These are phyloP conservation scores for Crocuta crocuta DNA, from an alignment of 2,113 vertebrate species.

Conservation along the genomic window DNA sequence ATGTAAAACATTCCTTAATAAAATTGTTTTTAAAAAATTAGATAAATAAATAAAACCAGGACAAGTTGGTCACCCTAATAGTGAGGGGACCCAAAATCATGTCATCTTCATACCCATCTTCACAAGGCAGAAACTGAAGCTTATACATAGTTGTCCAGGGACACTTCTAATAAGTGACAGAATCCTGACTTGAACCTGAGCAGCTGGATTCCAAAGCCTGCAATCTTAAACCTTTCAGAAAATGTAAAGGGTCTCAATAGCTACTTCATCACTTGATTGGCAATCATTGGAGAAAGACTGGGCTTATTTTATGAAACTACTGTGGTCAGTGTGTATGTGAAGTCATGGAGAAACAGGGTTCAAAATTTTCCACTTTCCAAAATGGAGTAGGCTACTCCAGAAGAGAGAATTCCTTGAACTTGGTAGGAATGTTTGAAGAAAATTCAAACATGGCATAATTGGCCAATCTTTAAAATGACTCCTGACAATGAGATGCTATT, in stretches of 20 bases:
- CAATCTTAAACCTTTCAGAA: neutral
- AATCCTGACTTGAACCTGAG: neutral
- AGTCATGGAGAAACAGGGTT: neutral
- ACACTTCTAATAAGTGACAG: neutral
- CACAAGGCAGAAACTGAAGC: neutral
- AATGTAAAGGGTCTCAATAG: neutral
- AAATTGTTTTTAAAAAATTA: neutral
- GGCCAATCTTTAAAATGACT: neutral
- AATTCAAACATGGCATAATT: neutral
- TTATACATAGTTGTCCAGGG: neutral
- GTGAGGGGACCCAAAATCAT: neutral
- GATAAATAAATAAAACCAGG: neutral
- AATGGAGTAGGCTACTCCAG: neutral
- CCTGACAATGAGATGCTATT: neutral
- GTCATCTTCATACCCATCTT: neutral
- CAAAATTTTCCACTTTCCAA: neutral
- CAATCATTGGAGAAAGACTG: neutral
- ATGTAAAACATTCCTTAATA: neutral
- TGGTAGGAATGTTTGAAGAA: neutral
- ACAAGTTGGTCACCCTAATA: neutral
- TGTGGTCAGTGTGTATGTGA: neutral
- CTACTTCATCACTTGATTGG: neutral
- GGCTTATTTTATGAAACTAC: neutral
- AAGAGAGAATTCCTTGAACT: neutral
- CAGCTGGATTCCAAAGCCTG: neutral